Base-by-base conservation (phyloP, 2,797 vertebrate genomes). In the Thamnophis elegans region DNA sequence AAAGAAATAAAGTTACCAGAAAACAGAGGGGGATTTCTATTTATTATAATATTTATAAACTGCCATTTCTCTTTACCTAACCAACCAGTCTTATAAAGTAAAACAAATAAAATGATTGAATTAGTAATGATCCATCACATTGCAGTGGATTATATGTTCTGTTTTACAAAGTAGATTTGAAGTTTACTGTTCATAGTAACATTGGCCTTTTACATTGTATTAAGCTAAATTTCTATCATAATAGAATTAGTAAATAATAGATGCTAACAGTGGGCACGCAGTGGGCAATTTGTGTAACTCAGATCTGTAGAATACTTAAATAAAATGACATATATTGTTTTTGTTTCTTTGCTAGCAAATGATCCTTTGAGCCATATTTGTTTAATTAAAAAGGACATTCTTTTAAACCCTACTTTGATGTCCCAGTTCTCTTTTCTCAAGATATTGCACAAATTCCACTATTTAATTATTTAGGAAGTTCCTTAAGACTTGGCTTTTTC, bases 181-280 rank as follows among this genome's bases (percentile, higher is more conserved):
- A 0, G 1, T 86, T 90, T 92, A 13, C 42, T 91, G 53, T 36
- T 93, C 1, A 42, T 95, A 91, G 28, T 56, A 55, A 7, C 0
- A 53, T 94, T 0, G 51, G 13, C 85, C 91, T 93, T 86, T 92
- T 92, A 3, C 9, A 0, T 0, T 56, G 7, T n/a, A 28, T 5
- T 0, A 51, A 25, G 20, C 6, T 32, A 62, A 53, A 3, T 0
- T 62, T 0, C 0, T 87, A 12, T 47, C 1, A 4, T 22, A 82
- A 82, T 82, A 47, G 1, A 47, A 25, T 82, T 47, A 82, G 36
- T 82, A 82, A 47, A 47, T 82, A 82, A 82, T 20, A 47, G 73
- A 82, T 47, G 36, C 20, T 82, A 47, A 82, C 4, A 12, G 18
- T 42, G 18, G n/a, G 65, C 65, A 32, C 32, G 65, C 65, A 32